Percentiles rank a stretch among this genome's conserved stretches.
Evolutionary conservation across 2,888 invertebrate genomes (phyloP).

Genomic region (Neelides folsomi): DNA sequence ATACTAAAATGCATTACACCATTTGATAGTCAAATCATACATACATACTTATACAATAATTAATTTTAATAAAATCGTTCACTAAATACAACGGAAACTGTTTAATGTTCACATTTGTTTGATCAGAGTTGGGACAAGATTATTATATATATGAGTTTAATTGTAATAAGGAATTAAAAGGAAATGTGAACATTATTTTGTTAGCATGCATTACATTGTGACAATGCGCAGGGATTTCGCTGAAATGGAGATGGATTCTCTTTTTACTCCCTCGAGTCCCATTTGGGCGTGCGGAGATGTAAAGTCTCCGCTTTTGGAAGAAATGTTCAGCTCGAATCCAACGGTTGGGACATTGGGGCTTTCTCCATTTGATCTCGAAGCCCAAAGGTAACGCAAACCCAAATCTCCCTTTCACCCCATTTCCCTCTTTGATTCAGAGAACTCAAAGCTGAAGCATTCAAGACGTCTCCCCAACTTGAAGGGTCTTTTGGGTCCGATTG

Average conservation of each 20-base stretch:
- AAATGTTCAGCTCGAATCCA: constrained; percentile 35
- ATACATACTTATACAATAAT: too few relatives aligned
- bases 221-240: constrained; percentile 6
- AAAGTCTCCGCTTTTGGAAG: constrained; percentile 30
- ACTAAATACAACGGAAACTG: too few relatives aligned
- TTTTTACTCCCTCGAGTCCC: constrained; percentile 32
- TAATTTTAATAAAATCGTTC: too few relatives aligned
- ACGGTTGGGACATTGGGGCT: constrained; percentile 77
- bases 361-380: constrained; percentile 71
- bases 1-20: too few relatives aligned
- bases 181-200: too few relatives aligned
- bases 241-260: constrained; percentile 24
- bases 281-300: constrained; percentile 32
- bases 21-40: too few relatives aligned
- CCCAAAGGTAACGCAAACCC: constrained; percentile 42
- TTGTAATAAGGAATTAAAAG: too few relatives aligned
- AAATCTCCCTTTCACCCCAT: not conserved
- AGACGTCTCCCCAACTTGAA: constrained; percentile 44
- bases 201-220: not conserved
- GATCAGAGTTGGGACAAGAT: too few relatives aligned
- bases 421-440: not conserved
- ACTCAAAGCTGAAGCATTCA: constrained; percentile 40
- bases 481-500: constrained; percentile 66
- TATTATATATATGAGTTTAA: too few relatives aligned
- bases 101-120: too few relatives aligned